Evolutionary conservation across 2,888 invertebrate species (phyloP), one percentile per base, ranked within the genome.

Genomic region (Drosophila borborema): DNA sequence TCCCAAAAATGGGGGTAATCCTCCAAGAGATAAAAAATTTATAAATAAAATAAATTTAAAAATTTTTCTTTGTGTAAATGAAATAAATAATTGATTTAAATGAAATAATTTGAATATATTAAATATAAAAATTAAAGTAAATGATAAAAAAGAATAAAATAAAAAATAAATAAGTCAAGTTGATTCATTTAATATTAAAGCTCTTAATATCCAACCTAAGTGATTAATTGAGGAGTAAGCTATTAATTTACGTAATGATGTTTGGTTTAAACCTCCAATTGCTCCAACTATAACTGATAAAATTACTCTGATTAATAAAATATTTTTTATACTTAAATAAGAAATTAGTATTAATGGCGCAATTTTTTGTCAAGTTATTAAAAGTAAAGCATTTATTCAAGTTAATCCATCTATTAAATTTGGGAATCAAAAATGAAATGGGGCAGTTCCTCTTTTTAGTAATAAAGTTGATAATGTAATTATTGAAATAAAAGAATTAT

Each of bases 311-410:
- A 94, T 76, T 73, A 92, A 83, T 87, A 94, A 86, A 90, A 94
- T 92, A 82, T 92, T 91, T 84, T 91, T 91, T 91, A 93, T 92
- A 87, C 92, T 90, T 90, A 93, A 92, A 91, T 94, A 94, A 58
- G 94, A 94, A 51, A 94, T 82, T 87, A 95, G 80, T 91, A 94
- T 93, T 93, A 95, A 92, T 3, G 95, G 95, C 43, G 94, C 94
- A 93, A 95, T 94, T 95, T 95, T 95, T 95, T 95, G 95, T 94
- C 95, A 95, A 0, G 94, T 94, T 93, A 95, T 93, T 93, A 95
- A 91, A 88, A 95, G 92, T 86, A 95, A 91, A 72, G 92, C 91
- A 92, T 94, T 95, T 77, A 93, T 91, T 95, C 95, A 95, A 36
- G 91, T 92, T 93, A 95, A 81, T 3, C 94, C 94, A 93, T 94